Evolutionary conservation across 2,113 vertebrate species (phyloP).

Genomic region (Nesospiza acunhae): DNA sequence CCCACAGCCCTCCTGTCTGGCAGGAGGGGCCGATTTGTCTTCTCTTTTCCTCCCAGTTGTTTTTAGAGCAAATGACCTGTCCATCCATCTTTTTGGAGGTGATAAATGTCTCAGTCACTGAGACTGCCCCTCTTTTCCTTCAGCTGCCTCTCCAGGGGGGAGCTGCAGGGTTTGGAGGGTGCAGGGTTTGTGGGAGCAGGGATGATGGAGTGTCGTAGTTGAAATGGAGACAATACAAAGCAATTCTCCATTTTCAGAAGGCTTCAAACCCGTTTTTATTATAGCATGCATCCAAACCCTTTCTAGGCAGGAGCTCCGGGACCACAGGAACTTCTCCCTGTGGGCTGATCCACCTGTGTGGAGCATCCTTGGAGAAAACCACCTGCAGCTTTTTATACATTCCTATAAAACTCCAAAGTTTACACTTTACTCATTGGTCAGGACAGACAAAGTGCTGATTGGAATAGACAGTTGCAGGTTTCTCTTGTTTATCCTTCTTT

Average conservation of each 20-base stretch:
- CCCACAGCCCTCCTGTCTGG: rapidly evolving
- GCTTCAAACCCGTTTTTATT: background rate
- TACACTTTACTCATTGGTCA: background rate
- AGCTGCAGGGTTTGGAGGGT: background rate
- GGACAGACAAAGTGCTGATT: background rate
- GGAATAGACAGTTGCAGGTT: background rate
- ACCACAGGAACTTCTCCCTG: rapidly evolving
- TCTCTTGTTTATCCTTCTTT: background rate
- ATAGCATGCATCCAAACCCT: background rate
- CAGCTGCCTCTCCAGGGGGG: background rate
- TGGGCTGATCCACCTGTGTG: rapidly evolving
- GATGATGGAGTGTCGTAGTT: background rate
- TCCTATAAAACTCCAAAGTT: background rate
- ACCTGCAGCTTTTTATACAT: background rate
- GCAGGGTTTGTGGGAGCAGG: rapidly evolving
- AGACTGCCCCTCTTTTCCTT: too few relatives aligned
- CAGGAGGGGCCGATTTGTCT: background rate
- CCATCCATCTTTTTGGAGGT: background rate
- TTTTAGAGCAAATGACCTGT: background rate
- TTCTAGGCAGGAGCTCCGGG: background rate
- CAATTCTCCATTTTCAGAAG: background rate
- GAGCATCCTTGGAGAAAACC: background rate
- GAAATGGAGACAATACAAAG: background rate
- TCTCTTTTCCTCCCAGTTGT: background rate
- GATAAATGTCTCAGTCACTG: background rate